Percentiles rank a stretch among this genome's conserved stretches.
Conservation (phyloP, 2,888 invertebrate genomes). For the Trichogramma evanescens region DNA sequence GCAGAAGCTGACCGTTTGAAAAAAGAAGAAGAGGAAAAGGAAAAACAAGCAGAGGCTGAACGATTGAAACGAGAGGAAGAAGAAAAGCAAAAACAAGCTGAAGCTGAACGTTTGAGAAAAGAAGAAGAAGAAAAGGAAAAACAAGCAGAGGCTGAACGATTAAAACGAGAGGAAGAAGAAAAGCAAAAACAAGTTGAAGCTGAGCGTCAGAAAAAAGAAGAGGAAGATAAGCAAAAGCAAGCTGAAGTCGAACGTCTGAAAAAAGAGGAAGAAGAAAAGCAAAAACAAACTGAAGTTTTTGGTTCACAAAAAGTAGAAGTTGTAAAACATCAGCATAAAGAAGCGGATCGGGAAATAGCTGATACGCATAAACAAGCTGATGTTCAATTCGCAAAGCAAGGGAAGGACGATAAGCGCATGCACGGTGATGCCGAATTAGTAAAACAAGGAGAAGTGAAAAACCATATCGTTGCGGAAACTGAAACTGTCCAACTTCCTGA, state of each 20-base stretch:
- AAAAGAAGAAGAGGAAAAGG: constrained; percentile 21
- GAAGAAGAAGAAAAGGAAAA: constrained; percentile 22
- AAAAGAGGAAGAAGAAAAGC: constrained; percentile 24
- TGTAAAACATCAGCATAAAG: constrained; percentile 13
- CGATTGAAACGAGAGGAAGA: constrained; percentile 13
- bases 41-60: constrained; percentile 21
- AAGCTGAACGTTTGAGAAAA: constrained; percentile 23
- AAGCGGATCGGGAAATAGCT: constrained; percentile 20
- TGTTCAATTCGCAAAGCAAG: too few species aligned
- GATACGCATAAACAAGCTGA: too few species aligned
- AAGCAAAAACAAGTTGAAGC: constrained; percentile 20
- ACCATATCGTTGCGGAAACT: too few species aligned
- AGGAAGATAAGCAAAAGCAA: constrained; percentile 17
- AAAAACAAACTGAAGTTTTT: constrained; percentile 23
- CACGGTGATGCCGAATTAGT: too few species aligned
- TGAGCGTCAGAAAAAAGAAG: constrained; percentile 22
- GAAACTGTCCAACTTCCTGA: too few species aligned
- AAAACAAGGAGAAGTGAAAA: too few species aligned
- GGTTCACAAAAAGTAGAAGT: constrained; percentile 19
- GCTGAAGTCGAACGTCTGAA: constrained; percentile 19
- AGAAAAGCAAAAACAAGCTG: constrained; percentile 20
- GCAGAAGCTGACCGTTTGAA: constrained; percentile 19
- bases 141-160: constrained; percentile 14
- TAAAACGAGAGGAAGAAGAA: constrained; percentile 19
- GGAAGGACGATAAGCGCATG: too few species aligned